phyloP scores from a whole-genome alignment of 2,888 invertebrate genomes.

The Eupeodes latifasciatus region DNA sequence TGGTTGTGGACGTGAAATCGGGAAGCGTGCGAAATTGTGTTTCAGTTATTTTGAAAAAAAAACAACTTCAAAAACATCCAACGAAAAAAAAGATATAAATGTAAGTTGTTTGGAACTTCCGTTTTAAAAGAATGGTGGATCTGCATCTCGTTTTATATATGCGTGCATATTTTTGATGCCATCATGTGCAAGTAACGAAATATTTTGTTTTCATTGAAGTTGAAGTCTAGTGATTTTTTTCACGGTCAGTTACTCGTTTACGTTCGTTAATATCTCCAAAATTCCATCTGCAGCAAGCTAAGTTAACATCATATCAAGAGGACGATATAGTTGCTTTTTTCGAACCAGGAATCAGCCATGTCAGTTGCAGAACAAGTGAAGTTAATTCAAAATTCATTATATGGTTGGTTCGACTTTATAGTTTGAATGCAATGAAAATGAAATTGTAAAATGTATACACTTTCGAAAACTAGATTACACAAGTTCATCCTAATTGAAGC shows the following conservation, averaged over 20 bases:
- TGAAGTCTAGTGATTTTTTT: constrained; percentile 5
- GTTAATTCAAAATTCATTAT: constrained; percentile 3
- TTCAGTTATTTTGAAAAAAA: constrained; percentile 11
- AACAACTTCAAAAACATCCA: not conserved
- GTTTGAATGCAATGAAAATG: not conserved
- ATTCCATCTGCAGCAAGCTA: constrained; percentile 3
- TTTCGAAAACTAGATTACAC: no score
- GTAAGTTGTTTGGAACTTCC: constrained; percentile 20
- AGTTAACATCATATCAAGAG: not conserved
- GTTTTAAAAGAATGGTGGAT: constrained; percentile 19
- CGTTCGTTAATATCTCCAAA: not conserved
- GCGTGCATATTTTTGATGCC: no score
- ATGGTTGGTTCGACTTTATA: not conserved
- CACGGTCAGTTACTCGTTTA: constrained; percentile 21
- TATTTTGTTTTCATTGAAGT: not conserved
- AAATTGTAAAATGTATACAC: not conserved
- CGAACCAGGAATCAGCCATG: not conserved
- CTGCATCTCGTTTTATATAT: not conserved
- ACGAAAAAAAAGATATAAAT: constrained; percentile 11
- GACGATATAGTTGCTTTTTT: not conserved
- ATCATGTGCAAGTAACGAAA: no score
- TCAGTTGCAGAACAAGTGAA: not conserved
- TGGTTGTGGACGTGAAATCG: not conserved
- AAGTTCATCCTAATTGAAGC: no score
- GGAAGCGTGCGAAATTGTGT: constrained; percentile 47